Percentiles rank a stretch among this genome's conserved stretches.
phyloP scores from a whole-genome alignment of 2,888 invertebrate species.

The Hecatera dysodea region DNA sequence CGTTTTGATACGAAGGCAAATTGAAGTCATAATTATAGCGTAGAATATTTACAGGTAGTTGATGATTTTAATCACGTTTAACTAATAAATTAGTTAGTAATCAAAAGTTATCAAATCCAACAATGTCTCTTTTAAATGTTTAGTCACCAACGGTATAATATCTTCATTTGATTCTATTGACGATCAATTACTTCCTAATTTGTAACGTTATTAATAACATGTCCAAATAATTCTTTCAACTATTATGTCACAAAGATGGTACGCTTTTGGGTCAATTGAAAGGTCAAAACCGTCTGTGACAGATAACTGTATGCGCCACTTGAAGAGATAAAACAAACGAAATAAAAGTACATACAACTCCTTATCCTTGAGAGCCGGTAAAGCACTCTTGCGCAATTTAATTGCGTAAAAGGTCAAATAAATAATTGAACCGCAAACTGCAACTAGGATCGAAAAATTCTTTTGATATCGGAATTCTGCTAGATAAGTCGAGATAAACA shows the following conservation, averaged over 20 bases:
- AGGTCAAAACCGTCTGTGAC: constrained; percentile 77
- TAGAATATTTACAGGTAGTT: constrained; percentile 18
- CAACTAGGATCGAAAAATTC: not conserved
- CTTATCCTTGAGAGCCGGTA: constrained; percentile 67
- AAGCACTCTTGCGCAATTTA: constrained; percentile 50
- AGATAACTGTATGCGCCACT: constrained; percentile 75
- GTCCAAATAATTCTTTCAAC: constrained; percentile 66
- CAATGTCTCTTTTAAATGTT: not conserved
- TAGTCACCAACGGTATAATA: not conserved
- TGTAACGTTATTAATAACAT: constrained; percentile 51
- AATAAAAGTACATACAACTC: constrained; percentile 52
- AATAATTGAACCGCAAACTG: constrained; percentile 23
- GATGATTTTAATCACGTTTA: not conserved
- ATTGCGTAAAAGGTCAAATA: constrained; percentile 53
- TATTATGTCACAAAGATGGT: constrained; percentile 77
- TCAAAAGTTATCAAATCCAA: constrained; percentile 6
- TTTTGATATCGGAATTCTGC: constrained; percentile 45
- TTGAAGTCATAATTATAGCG: constrained; percentile 33
- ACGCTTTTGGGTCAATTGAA: constrained; percentile 81
- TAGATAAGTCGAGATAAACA: constrained; percentile 68
- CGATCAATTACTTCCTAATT: constrained; percentile 46
- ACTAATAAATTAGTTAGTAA: not conserved
- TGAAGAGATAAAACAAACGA: constrained; percentile 63
- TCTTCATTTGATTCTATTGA: constrained; percentile 11
- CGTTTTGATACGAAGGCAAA: too few species aligned